phyloP scores from a whole-genome alignment of 2,797 vertebrate species.

The Dryobates pubescens region DNA sequence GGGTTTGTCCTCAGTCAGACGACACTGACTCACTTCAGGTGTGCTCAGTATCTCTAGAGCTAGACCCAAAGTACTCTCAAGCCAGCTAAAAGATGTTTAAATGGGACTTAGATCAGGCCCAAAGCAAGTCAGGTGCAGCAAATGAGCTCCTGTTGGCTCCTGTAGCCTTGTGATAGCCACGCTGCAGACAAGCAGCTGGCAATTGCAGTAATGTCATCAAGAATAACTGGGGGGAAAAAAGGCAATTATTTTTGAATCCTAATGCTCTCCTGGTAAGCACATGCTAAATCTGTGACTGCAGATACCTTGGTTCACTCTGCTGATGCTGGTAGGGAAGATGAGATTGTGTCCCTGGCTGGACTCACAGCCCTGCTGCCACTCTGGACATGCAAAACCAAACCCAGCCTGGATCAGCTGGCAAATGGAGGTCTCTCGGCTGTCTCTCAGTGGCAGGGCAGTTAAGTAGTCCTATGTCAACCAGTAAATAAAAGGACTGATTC shows the following conservation, averaged over 20 bases:
- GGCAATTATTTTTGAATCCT: background rate
- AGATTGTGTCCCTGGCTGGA: background rate
- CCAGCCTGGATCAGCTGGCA: background rate
- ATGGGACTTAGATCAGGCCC: background rate
- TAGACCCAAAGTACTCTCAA: background rate
- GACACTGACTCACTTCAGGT: rapidly evolving
- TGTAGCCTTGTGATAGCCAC: background rate
- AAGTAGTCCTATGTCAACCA: background rate
- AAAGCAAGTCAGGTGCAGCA: background rate
- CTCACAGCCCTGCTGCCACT: background rate
- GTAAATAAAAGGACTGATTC: background rate
- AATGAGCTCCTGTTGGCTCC: background rate
- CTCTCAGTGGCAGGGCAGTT: background rate
- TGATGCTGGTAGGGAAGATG: background rate
- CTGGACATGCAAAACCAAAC: background rate
- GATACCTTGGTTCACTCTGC: background rate
- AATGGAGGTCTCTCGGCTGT: background rate
- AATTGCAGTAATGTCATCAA: background rate
- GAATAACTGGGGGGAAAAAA: background rate
- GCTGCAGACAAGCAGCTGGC: background rate
- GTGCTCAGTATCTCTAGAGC: background rate
- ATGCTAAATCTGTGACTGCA: background rate
- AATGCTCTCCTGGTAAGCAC: background rate
- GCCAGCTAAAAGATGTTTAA: background rate
- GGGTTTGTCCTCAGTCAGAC: background rate